Percentiles rank a stretch among this genome's conserved stretches.
Evolutionary conservation across 2,888 invertebrate species (phyloP).

Genomic region (Macrosiphum euphorbiae): DNA sequence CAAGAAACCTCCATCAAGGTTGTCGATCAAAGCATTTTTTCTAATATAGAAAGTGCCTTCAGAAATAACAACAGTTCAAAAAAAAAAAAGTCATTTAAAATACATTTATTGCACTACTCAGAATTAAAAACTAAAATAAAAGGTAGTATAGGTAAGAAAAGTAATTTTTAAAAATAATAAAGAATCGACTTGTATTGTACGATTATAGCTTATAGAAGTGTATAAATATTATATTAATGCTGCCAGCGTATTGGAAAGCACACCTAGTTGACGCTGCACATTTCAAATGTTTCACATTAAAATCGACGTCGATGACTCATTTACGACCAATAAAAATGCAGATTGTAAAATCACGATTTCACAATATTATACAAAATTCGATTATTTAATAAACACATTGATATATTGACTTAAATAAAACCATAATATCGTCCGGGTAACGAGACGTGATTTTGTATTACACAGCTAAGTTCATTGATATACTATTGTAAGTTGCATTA

Average conservation of each 20-base stretch:
- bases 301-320: not conserved
- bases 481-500: not conserved
- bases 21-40: not conserved
- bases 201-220: not conserved
- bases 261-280: not conserved
- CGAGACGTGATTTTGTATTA: not conserved
- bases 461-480: not conserved
- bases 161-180: not conserved
- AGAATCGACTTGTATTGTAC: not conserved
- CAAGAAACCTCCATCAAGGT: not conserved
- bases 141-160: not conserved
- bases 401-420: not conserved
- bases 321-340: not conserved
- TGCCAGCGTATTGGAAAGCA: not conserved
- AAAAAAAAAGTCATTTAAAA: not conserved
- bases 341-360: not conserved
- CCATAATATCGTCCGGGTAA: not conserved
- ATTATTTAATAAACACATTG: not conserved
- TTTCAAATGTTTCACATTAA: not conserved
- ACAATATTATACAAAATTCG: not conserved
- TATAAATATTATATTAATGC: not conserved
- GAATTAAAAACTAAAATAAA: not conserved
- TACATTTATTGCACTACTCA: not conserved
- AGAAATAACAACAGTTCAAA: not conserved
- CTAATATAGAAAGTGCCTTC: not conserved